Percentiles rank a stretch among this genome's conserved stretches.
phyloP scores from a whole-genome alignment of 2,113 vertebrate genomes.

The Aix galericulata region DNA sequence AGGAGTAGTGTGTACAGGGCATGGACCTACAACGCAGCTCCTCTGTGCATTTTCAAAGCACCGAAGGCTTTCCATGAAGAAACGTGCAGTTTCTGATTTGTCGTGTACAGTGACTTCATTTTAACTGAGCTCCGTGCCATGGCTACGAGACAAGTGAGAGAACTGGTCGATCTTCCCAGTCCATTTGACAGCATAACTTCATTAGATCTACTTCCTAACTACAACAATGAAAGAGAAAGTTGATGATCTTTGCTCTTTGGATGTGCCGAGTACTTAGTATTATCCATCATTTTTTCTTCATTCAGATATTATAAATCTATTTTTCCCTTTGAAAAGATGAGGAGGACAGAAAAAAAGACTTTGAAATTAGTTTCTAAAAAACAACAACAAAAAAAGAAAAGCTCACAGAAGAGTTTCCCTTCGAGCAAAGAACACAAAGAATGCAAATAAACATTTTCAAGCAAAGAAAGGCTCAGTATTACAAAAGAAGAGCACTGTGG shows the following conservation, averaged over 20 bases:
- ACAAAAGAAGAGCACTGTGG: conserved; percentile 14
- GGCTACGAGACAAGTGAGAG: neutral
- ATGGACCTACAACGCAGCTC: neutral
- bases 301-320: neutral
- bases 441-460: conserved; percentile 53
- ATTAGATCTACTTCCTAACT: neutral
- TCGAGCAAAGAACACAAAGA: conserved; percentile 14
- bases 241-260: conserved; percentile 6
- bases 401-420: neutral
- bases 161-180: neutral
- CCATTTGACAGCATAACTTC: neutral
- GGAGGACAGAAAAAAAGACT: conserved; percentile 21
- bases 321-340: neutral
- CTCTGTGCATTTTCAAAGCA: neutral
- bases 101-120: neutral
- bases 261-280: neutral
- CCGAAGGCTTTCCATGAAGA: neutral
- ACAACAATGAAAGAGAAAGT: neutral
- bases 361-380: neutral
- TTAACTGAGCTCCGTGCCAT: neutral
- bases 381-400: neutral
- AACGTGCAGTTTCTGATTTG: neutral
- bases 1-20: neutral
- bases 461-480: neutral
- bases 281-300: neutral